phyloP scores from a whole-genome alignment of 1,140 invertebrate genomes.

The Achroia grisella region DNA sequence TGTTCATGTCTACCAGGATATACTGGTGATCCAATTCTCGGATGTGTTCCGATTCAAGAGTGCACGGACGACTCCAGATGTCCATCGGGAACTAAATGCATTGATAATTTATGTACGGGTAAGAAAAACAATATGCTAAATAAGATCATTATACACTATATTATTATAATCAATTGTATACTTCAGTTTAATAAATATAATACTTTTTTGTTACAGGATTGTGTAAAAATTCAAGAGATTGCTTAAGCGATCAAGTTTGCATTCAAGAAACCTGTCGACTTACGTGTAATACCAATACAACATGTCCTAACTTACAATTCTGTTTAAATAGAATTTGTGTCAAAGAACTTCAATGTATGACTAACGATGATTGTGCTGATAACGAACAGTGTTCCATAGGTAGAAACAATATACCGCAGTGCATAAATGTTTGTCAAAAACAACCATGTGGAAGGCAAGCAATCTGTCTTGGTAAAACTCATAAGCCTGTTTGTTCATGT shows the following conservation, averaged over 20 bases:
- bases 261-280: conserved; percentile 85
- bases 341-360: conserved; percentile 83
- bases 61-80: conserved; percentile 86
- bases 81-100: conserved; percentile 85
- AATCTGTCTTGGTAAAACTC: conserved; percentile 80
- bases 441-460: conserved; percentile 88
- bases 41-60: conserved; percentile 86
- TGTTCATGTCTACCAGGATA: conserved; percentile 87
- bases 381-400: conserved; percentile 58
- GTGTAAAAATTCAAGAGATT: conserved; percentile 85
- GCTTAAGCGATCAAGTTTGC: conserved; percentile 86
- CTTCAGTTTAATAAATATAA: too few species aligned
- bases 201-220: conserved; percentile 75
- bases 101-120: conserved; percentile 86
- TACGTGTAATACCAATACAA: conserved; percentile 83
- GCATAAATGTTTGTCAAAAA: conserved; percentile 80
- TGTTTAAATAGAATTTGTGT: conserved; percentile 88
- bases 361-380: conserved; percentile 80
- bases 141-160: too few species aligned
- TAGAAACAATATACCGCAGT: conserved; percentile 83
- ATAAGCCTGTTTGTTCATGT: conserved; percentile 84
- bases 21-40: conserved; percentile 89
- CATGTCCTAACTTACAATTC: conserved; percentile 87
- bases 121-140: conserved; percentile 24
- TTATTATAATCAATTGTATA: too few species aligned